Evolutionary conservation across 2,797 vertebrate species (phyloP).

Genomic region (Sarcoramphus papa): DNA sequence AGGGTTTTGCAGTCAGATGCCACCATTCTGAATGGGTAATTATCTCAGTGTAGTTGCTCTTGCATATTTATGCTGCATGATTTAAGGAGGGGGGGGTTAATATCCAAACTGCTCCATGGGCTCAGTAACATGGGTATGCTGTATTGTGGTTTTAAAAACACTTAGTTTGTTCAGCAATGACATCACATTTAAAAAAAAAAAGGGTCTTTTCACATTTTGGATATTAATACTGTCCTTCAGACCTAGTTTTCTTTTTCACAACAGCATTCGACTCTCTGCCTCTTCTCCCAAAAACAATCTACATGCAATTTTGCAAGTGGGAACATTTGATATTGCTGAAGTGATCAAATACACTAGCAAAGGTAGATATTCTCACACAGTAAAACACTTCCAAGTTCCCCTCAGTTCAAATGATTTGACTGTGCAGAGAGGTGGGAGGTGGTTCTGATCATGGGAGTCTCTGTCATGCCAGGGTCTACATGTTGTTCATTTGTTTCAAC

Average conservation of each 20-base stretch:
- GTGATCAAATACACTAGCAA: too few species aligned
- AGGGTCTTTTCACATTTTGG: background rate
- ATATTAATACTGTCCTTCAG: background rate
- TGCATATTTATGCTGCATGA: fast-evolving
- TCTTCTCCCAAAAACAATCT: background rate
- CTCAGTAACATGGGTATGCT: background rate
- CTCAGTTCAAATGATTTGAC: background rate
- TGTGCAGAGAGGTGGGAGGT: background rate
- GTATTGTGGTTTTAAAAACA: background rate
- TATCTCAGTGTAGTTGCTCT: background rate
- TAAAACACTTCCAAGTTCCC: background rate
- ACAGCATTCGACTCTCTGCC: background rate
- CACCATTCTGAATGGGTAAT: constrained; percentile 15
- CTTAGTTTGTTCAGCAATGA: background rate
- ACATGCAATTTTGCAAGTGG: background rate
- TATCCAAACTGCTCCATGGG: background rate
- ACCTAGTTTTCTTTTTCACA: background rate
- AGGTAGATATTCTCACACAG: background rate
- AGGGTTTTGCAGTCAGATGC: background rate
- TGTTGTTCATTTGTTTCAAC: background rate
- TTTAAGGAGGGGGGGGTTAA: background rate
- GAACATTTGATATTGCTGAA: background rate
- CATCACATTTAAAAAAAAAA: background rate
- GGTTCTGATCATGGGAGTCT: background rate
- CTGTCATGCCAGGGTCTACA: background rate